phyloP scores from a whole-genome alignment of 2,113 vertebrate genomes.

The Sakesphorus luctuosus region DNA sequence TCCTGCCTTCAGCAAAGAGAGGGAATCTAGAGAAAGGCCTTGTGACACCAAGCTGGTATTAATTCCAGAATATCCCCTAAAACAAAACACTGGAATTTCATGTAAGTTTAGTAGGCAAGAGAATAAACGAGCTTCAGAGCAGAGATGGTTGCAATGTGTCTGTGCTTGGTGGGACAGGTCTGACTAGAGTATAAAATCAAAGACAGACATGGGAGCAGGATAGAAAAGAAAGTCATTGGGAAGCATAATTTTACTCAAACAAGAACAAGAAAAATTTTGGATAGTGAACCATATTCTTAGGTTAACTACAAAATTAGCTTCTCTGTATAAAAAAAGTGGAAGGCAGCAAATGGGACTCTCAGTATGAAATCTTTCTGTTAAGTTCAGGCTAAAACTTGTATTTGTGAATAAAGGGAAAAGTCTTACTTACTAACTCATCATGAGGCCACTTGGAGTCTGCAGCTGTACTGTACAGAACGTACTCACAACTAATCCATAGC shows the following conservation, averaged over 20 bases:
- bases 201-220: not conserved
- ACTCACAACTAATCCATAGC: constrained; percentile 7
- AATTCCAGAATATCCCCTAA: not conserved
- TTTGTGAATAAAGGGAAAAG: not conserved
- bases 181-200: not conserved
- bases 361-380: not conserved
- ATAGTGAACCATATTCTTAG: not conserved
- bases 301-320: not conserved
- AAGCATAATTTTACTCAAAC: not conserved
- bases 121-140: not conserved
- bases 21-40: not conserved
- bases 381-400: not conserved
- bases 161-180: not conserved
- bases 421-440: not conserved
- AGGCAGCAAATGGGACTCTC: not conserved
- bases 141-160: not conserved
- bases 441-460: not conserved
- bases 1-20: not conserved
- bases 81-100: not conserved
- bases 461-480: constrained; percentile 1
- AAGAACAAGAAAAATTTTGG: not conserved
- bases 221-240: not conserved
- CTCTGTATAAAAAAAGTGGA: not conserved
- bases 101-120: not conserved
- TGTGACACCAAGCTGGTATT: not conserved